Conservation (phyloP, 1,140 invertebrate species). For the Chironomus striatipennis region DNA sequence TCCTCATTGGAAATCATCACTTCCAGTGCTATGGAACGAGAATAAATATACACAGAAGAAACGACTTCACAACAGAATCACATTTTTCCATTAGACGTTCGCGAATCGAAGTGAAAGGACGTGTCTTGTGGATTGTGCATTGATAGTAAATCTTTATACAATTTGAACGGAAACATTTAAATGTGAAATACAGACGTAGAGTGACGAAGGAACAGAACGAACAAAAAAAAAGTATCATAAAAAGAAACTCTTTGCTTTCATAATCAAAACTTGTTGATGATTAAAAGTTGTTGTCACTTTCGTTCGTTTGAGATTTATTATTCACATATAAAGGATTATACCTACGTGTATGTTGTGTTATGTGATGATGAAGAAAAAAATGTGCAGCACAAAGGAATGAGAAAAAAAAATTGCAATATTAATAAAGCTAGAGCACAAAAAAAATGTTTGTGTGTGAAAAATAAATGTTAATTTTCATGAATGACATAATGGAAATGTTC, state of each 20-base stretch:
- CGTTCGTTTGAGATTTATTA: too few species aligned
- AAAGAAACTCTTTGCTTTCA: neutral
- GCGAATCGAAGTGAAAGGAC: neutral
- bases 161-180: neutral
- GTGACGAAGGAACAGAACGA: neutral
- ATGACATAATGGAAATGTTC: too few species aligned
- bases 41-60: too few species aligned
- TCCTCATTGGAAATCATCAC: neutral
- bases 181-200: neutral
- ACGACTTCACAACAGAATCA: neutral
- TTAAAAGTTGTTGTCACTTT: neutral
- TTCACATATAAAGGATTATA: too few species aligned
- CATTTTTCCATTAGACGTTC: neutral
- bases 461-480: too few species aligned
- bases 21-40: neutral
- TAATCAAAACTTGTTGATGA: slow-evolving; percentile 3
- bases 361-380: too few species aligned
- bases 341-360: too few species aligned
- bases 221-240: neutral
- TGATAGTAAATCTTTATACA: neutral
- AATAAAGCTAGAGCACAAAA: too few species aligned
- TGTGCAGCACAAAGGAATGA: too few species aligned
- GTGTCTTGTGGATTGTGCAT: neutral
- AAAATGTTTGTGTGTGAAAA: too few species aligned
- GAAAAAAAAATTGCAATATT: too few species aligned